These are phyloP conservation scores for Myoxocephalus aenaeus DNA, from an alignment of 2,797 vertebrate species.

Conservation along the genomic window DNA sequence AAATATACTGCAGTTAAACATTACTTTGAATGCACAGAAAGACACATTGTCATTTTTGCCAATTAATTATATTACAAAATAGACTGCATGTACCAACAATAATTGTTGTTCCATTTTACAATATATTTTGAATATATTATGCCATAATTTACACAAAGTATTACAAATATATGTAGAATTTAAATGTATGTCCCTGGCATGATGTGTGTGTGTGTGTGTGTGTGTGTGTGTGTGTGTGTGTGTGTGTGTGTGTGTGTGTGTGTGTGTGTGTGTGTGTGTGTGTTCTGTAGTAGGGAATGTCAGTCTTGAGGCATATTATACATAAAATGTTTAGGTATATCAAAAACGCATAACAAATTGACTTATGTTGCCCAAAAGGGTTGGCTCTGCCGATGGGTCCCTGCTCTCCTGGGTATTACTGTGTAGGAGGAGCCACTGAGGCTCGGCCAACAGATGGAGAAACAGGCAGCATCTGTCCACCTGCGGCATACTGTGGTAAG, in stretches of 20 bases:
- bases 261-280: background rate
- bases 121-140: background rate
- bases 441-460: slow-evolving; percentile 86
- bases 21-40: background rate
- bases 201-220: background rate
- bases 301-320: background rate
- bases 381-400: slow-evolving; percentile 87
- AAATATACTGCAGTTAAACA: background rate
- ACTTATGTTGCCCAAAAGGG: slow-evolving; percentile 76
- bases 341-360: background rate
- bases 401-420: slow-evolving; percentile 91
- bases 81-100: background rate
- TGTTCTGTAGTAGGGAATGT: background rate
- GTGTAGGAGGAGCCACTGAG: slow-evolving; percentile 82
- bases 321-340: background rate
- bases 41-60: background rate
- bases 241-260: background rate
- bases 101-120: background rate
- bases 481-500: slow-evolving; percentile 90
- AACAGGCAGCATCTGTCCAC: slow-evolving; percentile 89
- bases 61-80: background rate
- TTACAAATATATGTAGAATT: background rate
- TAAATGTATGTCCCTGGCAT: background rate
- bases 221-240: background rate
- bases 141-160: background rate